These are phyloP conservation scores for Sarcophaga rosellei DNA, from an alignment of 2,888 invertebrate genomes.

Conservation along the genomic window DNA sequence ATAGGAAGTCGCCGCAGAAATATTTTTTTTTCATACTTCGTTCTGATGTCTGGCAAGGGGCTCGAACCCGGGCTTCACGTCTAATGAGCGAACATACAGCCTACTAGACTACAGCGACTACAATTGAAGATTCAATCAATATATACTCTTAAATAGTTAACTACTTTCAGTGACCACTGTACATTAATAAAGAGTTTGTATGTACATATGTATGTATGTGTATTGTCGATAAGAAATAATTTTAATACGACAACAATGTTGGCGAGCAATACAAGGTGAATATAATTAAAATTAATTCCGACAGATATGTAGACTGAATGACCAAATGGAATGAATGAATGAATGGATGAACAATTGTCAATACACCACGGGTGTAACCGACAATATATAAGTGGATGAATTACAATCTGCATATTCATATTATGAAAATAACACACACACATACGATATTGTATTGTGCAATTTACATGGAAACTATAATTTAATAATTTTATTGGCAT, in stretches of 20 bases:
- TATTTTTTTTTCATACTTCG: no score
- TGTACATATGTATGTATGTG: background rate
- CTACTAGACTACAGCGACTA: no score
- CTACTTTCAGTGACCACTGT: background rate
- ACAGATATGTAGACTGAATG: background rate
- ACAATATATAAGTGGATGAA: slow-evolving; percentile 19
- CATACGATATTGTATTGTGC: background rate
- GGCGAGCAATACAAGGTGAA: slow-evolving; percentile 34
- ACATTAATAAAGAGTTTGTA: background rate
- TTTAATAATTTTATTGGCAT: background rate
- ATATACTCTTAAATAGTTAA: background rate
- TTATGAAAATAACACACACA: slow-evolving; percentile 23
- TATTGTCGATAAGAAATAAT: background rate
- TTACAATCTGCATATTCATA: slow-evolving; percentile 42
- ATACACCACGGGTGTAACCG: background rate
- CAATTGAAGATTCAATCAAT: no score
- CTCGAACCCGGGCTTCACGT: no score
- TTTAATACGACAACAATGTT: slow-evolving; percentile 30
- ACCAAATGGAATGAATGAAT: background rate
- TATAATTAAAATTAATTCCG: slow-evolving; percentile 60
- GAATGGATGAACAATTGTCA: background rate
- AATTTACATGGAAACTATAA: background rate
- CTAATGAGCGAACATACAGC: no score
- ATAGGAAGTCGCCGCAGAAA: no score
- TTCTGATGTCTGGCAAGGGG: no score